Base-by-base conservation (phyloP, 2,888 invertebrate species). In the Nematopogon swammerdamellus region DNA sequence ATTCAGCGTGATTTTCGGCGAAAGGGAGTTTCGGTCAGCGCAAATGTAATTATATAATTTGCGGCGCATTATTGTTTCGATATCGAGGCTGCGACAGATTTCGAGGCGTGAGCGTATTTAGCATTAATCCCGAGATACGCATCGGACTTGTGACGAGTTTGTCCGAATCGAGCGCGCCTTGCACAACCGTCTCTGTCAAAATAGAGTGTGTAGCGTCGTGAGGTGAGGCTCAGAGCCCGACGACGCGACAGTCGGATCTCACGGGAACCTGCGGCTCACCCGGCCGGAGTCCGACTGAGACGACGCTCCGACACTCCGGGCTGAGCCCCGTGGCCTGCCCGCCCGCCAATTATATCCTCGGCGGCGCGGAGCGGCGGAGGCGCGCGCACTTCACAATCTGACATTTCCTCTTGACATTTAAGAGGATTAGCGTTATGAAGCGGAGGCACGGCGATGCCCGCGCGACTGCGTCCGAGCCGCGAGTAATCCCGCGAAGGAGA, bases 381-480 rank as follows among this genome's bases (percentile, higher is more conserved):
- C 62, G 68, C 71, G 68, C 72, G 70, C 67, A 69, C 68, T 66
- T 73, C 73, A 72, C 77, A 74, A 80, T 77, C 80, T 72, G 80
- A 80, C 80, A 71, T 80, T 79, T 80, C 79, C 80, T 77, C 71
- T 74, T 72, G 79, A 76, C 77, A 73, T 79, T 74, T 71, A 73
- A 79, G 73, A 71, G 77, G 79, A 77, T 79, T 76, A 77, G 71
- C 71, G 72, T 70, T 76, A 69, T 72, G 68, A 66, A 64, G 69
- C 67, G 64, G 68, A 72, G 70, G 70, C 60, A 8, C 4, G 25
- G 5, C 25, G 25, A 25, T n/a, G n/a, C n/a, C n/a, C n/a, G 8
- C 36, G 36, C 36, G 11, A 4, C 36, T 6, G 4, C 25, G 25
- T 8, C 25, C 25, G 8, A n/a, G n/a, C n/a, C n/a, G n/a, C n/a